Evolutionary conservation across 2,113 vertebrate species (phyloP).

Genomic region (Oplegnathus fasciatus): DNA sequence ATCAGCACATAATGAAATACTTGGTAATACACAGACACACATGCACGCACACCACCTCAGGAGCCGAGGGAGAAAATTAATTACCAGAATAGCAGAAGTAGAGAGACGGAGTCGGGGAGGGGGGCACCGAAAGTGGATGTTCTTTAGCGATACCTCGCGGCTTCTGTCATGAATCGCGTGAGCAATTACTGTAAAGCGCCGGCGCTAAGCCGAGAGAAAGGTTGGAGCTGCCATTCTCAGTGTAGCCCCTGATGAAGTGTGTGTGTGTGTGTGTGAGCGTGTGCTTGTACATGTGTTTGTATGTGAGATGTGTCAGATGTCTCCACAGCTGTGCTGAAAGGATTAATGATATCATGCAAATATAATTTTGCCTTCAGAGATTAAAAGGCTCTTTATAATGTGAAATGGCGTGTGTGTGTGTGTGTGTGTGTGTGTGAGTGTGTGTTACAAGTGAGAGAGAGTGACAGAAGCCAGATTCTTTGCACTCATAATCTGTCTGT

Average conservation of each 20-base stretch:
- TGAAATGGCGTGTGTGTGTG: conserved; percentile 17
- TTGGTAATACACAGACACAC: conserved; percentile 45
- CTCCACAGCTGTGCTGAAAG: conserved; percentile 38
- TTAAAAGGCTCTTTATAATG: conserved; percentile 57
- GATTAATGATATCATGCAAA: conserved; percentile 73
- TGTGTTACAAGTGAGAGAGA: background rate
- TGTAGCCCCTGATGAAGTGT: conserved; percentile 16
- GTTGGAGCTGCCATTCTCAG: conserved; percentile 67
- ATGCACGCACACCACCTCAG: conserved; percentile 19
- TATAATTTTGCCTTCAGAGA: conserved; percentile 61
- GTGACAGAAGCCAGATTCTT: conserved; percentile 39
- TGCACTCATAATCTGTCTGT: conserved; percentile 49
- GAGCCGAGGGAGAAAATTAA: conserved; percentile 68
- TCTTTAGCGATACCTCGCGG: conserved; percentile 70
- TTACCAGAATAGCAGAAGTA: conserved; percentile 59
- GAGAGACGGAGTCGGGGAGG: conserved; percentile 33
- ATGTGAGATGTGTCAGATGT: conserved; percentile 50
- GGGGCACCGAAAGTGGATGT: conserved; percentile 50
- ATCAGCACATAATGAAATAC: conserved; percentile 71
- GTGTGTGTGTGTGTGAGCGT: background rate
- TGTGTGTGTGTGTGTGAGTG: conserved; percentile 29
- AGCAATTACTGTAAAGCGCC: conserved; percentile 72
- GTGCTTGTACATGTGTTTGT: background rate
- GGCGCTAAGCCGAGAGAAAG: conserved; percentile 62
- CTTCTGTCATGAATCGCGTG: conserved; percentile 69